These are phyloP conservation scores for Phoebastria nigripes DNA, from an alignment of 2,797 vertebrate species.

Conservation along the genomic window DNA sequence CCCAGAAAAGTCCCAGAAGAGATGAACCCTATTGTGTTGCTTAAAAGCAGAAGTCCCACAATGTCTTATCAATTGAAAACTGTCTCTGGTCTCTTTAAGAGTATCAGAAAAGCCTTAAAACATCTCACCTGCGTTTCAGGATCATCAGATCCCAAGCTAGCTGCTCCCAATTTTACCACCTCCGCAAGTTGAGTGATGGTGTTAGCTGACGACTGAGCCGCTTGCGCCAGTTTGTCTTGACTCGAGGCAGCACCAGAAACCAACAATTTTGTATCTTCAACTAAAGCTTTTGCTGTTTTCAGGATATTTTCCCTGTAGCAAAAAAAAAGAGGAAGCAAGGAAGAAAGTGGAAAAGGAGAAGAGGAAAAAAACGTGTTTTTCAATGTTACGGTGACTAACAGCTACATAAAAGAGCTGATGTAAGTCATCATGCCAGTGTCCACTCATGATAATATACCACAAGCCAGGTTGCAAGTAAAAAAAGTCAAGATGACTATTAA, in stretches of 20 bases:
- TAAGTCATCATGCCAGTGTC: neutral
- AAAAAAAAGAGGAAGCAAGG: neutral
- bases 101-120: neutral
- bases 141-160: slow-evolving; percentile 94
- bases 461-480: neutral
- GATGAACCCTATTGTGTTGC: neutral
- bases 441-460: neutral
- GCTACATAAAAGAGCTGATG: neutral
- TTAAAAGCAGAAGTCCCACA: neutral
- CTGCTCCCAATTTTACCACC: slow-evolving; percentile 94
- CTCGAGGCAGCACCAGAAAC: slow-evolving; percentile 94
- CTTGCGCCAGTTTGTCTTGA: slow-evolving; percentile 95
- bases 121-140: slow-evolving; percentile 92
- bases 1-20: neutral
- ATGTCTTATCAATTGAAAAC: neutral
- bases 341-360: neutral
- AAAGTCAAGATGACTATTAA: neutral
- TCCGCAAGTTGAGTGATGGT: slow-evolving; percentile 98
- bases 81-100: neutral
- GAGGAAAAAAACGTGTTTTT: neutral
- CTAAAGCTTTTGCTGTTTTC: slow-evolving; percentile 96
- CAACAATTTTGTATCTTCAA: slow-evolving; percentile 96
- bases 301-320: slow-evolving; percentile 91
- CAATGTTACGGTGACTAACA: neutral
- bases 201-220: slow-evolving; percentile 93